Evolutionary conservation across 2,888 invertebrate genomes (phyloP).

Genomic region (Coleophora flavipennella): DNA sequence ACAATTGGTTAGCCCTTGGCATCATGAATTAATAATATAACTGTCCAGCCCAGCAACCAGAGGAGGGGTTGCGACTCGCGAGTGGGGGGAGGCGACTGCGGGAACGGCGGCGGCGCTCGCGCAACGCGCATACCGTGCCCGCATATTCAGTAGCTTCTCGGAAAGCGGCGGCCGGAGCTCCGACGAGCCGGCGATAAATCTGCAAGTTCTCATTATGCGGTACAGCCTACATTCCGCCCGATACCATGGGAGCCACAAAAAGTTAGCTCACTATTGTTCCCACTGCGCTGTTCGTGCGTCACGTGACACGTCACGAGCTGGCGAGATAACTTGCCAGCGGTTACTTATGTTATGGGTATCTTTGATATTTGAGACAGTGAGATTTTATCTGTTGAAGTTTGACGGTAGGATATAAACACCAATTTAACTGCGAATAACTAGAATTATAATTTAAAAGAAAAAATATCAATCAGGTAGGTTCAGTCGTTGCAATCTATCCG

Average conservation of each 20-base stretch:
- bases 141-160: constrained; percentile 62
- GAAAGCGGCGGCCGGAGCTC: constrained; percentile 48
- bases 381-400: no score
- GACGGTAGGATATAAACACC: no score
- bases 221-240: constrained; percentile 62
- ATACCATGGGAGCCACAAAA: constrained; percentile 50
- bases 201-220: constrained; percentile 56
- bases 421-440: no score
- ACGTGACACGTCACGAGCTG: not conserved
- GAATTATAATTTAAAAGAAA: no score
- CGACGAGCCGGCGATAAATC: constrained; percentile 54
- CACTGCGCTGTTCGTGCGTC: constrained; percentile 10
- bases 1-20: no score
- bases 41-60: constrained; percentile 38
- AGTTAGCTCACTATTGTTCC: constrained; percentile 55
- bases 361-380: no score
- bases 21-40: constrained; percentile 65
- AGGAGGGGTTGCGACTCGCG: constrained; percentile 3
- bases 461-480: no score
- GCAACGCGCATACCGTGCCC: constrained; percentile 28
- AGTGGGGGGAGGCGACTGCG: constrained; percentile 48
- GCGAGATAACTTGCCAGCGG: no score
- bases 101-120: constrained; percentile 36
- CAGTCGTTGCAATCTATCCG: no score
- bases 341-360: no score